Conservation (phyloP, 2,797 vertebrate species). For the Gymnocypris eckloni region DNA sequence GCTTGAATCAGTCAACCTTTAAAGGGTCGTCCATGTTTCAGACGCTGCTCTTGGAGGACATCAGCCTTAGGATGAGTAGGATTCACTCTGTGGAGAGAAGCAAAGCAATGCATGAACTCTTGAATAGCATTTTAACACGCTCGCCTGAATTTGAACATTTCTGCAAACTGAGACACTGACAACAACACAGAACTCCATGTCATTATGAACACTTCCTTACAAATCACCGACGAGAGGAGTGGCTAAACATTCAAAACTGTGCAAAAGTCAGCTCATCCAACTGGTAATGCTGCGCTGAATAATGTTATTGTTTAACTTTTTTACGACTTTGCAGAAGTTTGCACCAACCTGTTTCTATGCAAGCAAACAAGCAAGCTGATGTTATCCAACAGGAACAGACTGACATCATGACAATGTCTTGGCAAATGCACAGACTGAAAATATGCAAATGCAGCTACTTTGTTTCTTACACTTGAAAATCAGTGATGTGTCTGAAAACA, state of each 20-base stretch:
- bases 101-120: conserved; percentile 35
- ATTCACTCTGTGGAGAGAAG: conserved; percentile 54
- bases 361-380: conserved; percentile 16
- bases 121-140: background rate
- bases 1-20: conserved; percentile 49
- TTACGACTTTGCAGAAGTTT: conserved; percentile 59
- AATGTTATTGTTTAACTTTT: conserved; percentile 72
- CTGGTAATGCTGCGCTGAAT: conserved; percentile 51
- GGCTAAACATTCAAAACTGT: conserved; percentile 6
- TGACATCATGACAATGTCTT: background rate
- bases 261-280: conserved; percentile 26
- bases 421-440: conserved; percentile 3
- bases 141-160: background rate
- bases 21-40: conserved; percentile 60
- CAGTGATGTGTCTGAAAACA: background rate
- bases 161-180: background rate
- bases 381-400: background rate
- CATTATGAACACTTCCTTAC: background rate
- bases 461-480: background rate
- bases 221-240: background rate
- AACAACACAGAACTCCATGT: background rate
- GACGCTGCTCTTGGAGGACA: conserved; percentile 50
- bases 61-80: conserved; percentile 45
- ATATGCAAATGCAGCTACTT: background rate
- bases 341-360: conserved; percentile 42